Evolutionary conservation across 2,113 vertebrate species (phyloP), one percentile per base, ranked within the genome.

Genomic region (Phainopepla nitens): DNA sequence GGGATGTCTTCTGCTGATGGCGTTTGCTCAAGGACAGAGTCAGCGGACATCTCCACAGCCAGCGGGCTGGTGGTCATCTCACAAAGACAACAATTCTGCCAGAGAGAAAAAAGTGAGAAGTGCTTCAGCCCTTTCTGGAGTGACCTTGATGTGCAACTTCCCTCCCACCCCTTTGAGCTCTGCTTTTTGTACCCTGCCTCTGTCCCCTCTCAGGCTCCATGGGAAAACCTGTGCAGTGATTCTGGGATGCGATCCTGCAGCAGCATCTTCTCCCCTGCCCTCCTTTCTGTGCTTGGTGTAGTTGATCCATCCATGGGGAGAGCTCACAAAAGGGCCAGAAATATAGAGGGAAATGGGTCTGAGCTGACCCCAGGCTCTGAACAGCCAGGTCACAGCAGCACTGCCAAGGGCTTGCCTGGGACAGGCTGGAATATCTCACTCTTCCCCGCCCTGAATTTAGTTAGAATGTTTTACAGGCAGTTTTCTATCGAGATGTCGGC

Each of bases 381-480:
- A 10, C 39, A 61, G 49, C 28, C 50, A 45, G 47, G 35, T 66
- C 6, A 5, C 56, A 87, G 73, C 45, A 88, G 70, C 82, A 66
- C 4, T 24, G 53, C 66, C 31, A 42, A 33, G 35, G 88, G 75
- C 35, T 92, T 85, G 70, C 57, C 61, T 35, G 15, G 70, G 73
- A 58, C 79, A 71, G 62, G 72, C 93, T 96, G 90, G 51, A 81
- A 24, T 81, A 81, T 81, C 69, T 96, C 86, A 51, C 62, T 88
- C 58, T 66, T 80, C 72, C 56, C 71, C 0, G 0, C 33, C 72
- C 89, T 70, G 77, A 78, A 53, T 42, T 80, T 27, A 49, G 17
- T 44, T 20, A n/a, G 71, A 69, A 60, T 57, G 42, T 83, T 94
- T 93, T 76, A 76, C 56, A 72, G 78, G 90, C 84, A 64, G 66